phyloP scores from a whole-genome alignment of 2,888 invertebrate genomes.

The Dioctria rufipes region DNA sequence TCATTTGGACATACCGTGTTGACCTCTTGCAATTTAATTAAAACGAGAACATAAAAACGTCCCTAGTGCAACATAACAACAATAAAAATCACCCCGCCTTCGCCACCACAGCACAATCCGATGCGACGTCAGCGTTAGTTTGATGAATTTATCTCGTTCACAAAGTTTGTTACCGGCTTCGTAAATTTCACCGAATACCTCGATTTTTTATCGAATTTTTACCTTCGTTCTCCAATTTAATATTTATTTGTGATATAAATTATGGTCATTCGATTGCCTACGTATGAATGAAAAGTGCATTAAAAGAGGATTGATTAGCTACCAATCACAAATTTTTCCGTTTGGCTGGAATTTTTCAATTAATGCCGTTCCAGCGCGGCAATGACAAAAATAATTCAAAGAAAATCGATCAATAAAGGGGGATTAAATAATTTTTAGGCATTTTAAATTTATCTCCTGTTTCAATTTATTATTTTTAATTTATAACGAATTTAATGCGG shows the following conservation, averaged over 20 bases:
- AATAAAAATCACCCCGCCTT: not conserved
- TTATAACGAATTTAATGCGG: too few relatives aligned
- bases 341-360: not conserved
- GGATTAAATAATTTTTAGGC: too few relatives aligned
- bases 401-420: not conserved
- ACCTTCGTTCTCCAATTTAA: slow-evolving; percentile 18
- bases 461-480: too few relatives aligned
- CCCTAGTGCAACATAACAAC: slow-evolving; percentile 12
- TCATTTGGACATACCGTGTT: not conserved
- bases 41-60: slow-evolving; percentile 13
- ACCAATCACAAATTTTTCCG: slow-evolving; percentile 14
- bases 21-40: slow-evolving; percentile 3
- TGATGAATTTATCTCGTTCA: slow-evolving; percentile 19
- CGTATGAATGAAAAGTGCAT: slow-evolving; percentile 20
- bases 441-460: too few relatives aligned
- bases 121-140: not conserved
- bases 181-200: not conserved
- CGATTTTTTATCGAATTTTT: not conserved
- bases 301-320: slow-evolving; percentile 21
- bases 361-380: slow-evolving; percentile 4
- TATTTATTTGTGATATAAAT: slow-evolving; percentile 18
- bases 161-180: not conserved
- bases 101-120: not conserved
- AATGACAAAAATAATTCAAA: not conserved
- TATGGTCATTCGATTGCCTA: slow-evolving; percentile 13